Evolutionary conservation across 2,888 invertebrate genomes (phyloP).

Genomic region (Rambutsinella grinnellia): DNA sequence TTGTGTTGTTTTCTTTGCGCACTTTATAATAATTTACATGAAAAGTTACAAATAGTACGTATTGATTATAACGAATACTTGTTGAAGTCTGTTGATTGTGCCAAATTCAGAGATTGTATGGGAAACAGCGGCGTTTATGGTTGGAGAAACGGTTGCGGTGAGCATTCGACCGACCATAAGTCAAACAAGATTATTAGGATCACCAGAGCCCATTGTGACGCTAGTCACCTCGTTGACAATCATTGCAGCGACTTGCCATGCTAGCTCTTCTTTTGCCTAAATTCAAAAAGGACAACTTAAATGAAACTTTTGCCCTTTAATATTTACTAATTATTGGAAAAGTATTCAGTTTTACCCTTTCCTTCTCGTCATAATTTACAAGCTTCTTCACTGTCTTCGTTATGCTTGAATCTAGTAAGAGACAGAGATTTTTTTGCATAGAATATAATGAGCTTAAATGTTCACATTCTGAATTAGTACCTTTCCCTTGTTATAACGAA

Average conservation of each 20-base stretch:
- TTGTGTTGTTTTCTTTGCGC: conserved; percentile 1
- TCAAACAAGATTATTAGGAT: conserved; percentile 52
- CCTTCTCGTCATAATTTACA: conserved; percentile 82
- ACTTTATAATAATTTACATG: not conserved
- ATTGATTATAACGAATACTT: not conserved
- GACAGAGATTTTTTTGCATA: too few relatives aligned
- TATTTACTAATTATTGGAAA: conserved; percentile 5
- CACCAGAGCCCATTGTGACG: conserved; percentile 77
- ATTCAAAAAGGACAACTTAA: conserved; percentile 9
- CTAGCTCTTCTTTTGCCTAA: conserved; percentile 91
- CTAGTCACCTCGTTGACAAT: conserved; percentile 95
- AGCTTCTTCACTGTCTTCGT: conserved; percentile 81
- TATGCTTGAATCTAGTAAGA: conserved; percentile 72
- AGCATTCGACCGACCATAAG: too few relatives aligned
- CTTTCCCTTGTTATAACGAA: conserved; percentile 68
- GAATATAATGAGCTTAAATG: not conserved
- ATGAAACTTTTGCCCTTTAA: not conserved
- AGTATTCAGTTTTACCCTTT: conserved; percentile 73
- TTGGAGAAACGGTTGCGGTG: too few relatives aligned
- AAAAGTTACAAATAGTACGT: not conserved
- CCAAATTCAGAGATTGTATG: too few relatives aligned
- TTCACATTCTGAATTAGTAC: conserved; percentile 6
- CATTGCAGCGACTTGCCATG: conserved; percentile 97
- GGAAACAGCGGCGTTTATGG: too few relatives aligned
- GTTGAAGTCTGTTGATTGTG: conserved; percentile 5